These are phyloP conservation scores for Polyergus mexicanus DNA, from an alignment of 1,140 invertebrate species.

Conservation along the genomic window DNA sequence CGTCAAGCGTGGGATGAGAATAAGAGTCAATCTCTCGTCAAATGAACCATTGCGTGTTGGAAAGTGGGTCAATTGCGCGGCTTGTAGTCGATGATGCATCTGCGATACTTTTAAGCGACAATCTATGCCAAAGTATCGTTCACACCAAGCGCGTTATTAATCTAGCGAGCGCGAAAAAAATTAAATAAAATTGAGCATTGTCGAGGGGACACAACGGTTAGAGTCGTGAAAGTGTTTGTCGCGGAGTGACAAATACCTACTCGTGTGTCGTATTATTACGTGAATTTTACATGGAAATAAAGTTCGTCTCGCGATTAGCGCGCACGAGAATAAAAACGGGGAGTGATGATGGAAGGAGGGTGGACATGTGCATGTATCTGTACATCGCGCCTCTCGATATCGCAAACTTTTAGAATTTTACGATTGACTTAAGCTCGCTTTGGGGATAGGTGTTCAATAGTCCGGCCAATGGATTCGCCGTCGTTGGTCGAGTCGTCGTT, in stretches of 20 bases:
- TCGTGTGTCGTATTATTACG: slow-evolving; percentile 38
- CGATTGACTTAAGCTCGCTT: slow-evolving; percentile 31
- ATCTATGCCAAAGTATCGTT: slow-evolving; percentile 35
- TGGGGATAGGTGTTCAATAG: background rate
- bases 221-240: slow-evolving; percentile 17
- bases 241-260: slow-evolving; percentile 25
- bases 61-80: slow-evolving; percentile 52
- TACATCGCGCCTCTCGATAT: background rate
- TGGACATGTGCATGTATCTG: background rate
- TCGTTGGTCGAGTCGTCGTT: background rate
- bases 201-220: slow-evolving; percentile 21
- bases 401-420: slow-evolving; percentile 48
- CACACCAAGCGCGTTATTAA: slow-evolving; percentile 38
- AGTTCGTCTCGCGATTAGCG: slow-evolving; percentile 4
- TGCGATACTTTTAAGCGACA: slow-evolving; percentile 30
- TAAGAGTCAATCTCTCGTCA: slow-evolving; percentile 53
- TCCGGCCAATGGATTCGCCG: slow-evolving; percentile 18
- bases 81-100: slow-evolving; percentile 21
- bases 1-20: slow-evolving; percentile 34
- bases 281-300: slow-evolving; percentile 41
- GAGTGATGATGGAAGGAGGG: background rate
- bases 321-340: background rate
- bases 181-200: background rate
- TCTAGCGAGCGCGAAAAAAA: slow-evolving; percentile 20
- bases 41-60: slow-evolving; percentile 33